Evolutionary conservation across 2,888 invertebrate species (phyloP), one percentile per base, ranked within the genome.

Genomic region (Dascillus cervinus): DNA sequence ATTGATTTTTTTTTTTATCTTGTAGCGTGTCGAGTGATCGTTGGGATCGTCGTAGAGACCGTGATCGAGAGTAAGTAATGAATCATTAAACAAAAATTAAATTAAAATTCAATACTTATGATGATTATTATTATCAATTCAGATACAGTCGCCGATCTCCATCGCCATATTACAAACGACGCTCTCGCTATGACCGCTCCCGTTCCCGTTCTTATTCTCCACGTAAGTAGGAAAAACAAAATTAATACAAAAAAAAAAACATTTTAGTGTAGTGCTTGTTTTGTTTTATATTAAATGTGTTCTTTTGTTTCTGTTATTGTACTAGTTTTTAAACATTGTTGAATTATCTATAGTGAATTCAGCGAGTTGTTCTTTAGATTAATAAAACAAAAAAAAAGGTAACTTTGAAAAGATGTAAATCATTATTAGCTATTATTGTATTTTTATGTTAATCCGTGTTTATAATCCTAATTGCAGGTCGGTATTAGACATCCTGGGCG

Each of bases 171-270:
- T 78, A 79, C 52, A 72, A 76, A 49, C 66, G 75, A 35, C 65
- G 69, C 44, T 31, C 33, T 4, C 77, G 79, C 51, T 79, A 82
- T 61, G 82, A 83, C 47, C 73, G 83, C 36, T 83, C 84, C 44
- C 77, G 84, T 52, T 85, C 79, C 34, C 69, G 77, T 34, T 77
- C 85, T 43, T 83, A 83, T 65, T 81, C 83, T 52, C 85, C 84
- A 63, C 82, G 83, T 84, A 77, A 82, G 82, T 82, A 64, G 35
- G 11, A 13, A 4, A 20, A 14, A 30, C 10, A 23, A 15, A 15
- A 15, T 13, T 30, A 6, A 17, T 17, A 8, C 8, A 17, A 17
- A 17, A 17, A n/a, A n/a, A 8, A 17, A 4, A 6, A 17, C 8
- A 8, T 17, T 17, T 4, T 17, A 8, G 17, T 17, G 17, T 17